phyloP scores from a whole-genome alignment of 1,140 invertebrate species.

The Patella vulgata region DNA sequence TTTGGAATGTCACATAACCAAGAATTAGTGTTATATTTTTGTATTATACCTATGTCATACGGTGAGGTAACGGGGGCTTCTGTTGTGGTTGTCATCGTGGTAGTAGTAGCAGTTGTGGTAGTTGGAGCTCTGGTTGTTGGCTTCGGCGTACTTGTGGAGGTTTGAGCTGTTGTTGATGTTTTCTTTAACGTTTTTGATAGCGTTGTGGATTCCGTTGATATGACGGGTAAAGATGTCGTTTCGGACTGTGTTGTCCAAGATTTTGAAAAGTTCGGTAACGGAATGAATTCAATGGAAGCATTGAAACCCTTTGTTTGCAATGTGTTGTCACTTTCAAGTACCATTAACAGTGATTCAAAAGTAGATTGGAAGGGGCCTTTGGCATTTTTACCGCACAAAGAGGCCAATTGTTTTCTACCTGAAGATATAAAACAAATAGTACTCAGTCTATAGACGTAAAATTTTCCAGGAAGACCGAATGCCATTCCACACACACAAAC shows the following conservation, averaged over 20 bases:
- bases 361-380: conserved; percentile 9
- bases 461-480: neutral
- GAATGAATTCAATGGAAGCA: conserved; percentile 16
- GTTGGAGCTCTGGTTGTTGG: neutral
- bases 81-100: neutral
- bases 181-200: too few relatives aligned
- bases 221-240: too few relatives aligned
- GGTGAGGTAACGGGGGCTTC: neutral
- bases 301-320: conserved; percentile 37
- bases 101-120: neutral
- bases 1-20: neutral
- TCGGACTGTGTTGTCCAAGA: neutral
- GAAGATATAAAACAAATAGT: neutral
- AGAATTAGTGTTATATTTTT: neutral
- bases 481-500: neutral
- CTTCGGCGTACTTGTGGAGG: too few relatives aligned
- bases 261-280: neutral
- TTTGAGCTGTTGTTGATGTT: too few relatives aligned
- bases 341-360: conserved; percentile 10
- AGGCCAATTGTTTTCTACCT: conserved; percentile 3
- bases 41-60: neutral
- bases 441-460: neutral
- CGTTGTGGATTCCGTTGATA: too few relatives aligned
- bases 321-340: conserved; percentile 30
- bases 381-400: conserved; percentile 12